Evolutionary conservation across 2,888 invertebrate genomes (phyloP).

Genomic region (Marasmarcha lunaedactyla): DNA sequence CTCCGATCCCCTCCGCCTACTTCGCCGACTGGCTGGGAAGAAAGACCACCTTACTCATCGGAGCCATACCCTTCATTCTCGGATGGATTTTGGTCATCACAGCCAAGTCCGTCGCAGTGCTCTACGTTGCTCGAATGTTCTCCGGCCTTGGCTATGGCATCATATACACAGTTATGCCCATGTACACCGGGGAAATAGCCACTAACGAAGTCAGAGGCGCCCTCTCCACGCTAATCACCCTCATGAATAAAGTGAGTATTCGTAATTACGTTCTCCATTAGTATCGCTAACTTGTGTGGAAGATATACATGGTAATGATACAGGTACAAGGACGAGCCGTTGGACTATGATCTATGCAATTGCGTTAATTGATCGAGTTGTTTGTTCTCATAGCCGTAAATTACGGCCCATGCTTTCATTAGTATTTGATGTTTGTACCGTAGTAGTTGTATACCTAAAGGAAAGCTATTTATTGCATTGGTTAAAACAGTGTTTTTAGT

Average conservation of each 20-base stretch:
- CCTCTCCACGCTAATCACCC: slow-evolving; percentile 72
- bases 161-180: slow-evolving; percentile 72
- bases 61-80: slow-evolving; percentile 71
- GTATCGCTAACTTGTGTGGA: too few species aligned
- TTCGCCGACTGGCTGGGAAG: slow-evolving; percentile 75
- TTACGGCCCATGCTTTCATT: too few species aligned
- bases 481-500: too few species aligned
- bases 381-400: neutral
- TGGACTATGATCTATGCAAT: neutral
- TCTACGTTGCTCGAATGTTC: slow-evolving; percentile 73
- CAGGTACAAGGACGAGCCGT: neutral
- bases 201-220: slow-evolving; percentile 72
- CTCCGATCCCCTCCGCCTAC: slow-evolving; percentile 72
- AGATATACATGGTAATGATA: neutral
- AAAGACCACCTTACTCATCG: slow-evolving; percentile 73
- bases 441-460: too few species aligned
- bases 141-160: slow-evolving; percentile 74
- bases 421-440: too few species aligned
- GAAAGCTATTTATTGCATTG: too few species aligned
- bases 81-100: slow-evolving; percentile 75
- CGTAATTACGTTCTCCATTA: too few species aligned
- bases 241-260: slow-evolving; percentile 64
- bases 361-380: neutral
- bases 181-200: slow-evolving; percentile 74
- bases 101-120: slow-evolving; percentile 62